Base-by-base conservation (phyloP, 2,113 vertebrate species). In the Equus przewalskii region DNA sequence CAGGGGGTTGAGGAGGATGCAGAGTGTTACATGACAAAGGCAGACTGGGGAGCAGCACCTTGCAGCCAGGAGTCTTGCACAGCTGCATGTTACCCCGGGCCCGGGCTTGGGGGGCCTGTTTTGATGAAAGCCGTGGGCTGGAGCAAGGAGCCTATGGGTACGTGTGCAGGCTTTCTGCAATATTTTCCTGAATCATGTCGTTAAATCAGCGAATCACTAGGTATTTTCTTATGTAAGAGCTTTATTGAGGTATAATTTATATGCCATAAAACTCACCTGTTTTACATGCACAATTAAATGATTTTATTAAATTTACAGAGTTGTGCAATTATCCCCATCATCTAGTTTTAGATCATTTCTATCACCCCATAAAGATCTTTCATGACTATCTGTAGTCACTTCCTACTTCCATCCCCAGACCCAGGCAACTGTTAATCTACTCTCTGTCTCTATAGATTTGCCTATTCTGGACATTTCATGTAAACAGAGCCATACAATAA, bases 51-150 rank as follows among this genome's bases (percentile, higher is more conserved):
- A 26, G 41, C 13, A 22, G 60, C 80, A 30, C 36, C 19, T 3
- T 9, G 44, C 19, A n/a, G 44, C 28, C 36, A 13, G 44, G 28
- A 21, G 67, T 6, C 16, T 21, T 33, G 16, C 16, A 9, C n/a
- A 10, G 3, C 18, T 16, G 1, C 26, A 0, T 51, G 73, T 10
- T 5, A 46, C 46, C 46, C 73, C 10, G 46, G 3, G 8, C 1
- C 1, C 10, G 41, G 79, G 56, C 56, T 22, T 3, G 18, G 26
- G 5, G 41, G 58, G 30, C 26, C 81, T 4, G 11, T 3, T 49
- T 60, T 33, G 81, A 33, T 22, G 26, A 6, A 44, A 30, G 44
- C 81, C 18, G 0, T 21, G 36, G 41, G 9, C 26, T 4, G 26
- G 28, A 8, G 60, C 60, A 46, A 44, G 60, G 28, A 46, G 41